Evolutionary conservation across 2,888 invertebrate genomes (phyloP).

Genomic region (Caenorhabditis wallacei): DNA sequence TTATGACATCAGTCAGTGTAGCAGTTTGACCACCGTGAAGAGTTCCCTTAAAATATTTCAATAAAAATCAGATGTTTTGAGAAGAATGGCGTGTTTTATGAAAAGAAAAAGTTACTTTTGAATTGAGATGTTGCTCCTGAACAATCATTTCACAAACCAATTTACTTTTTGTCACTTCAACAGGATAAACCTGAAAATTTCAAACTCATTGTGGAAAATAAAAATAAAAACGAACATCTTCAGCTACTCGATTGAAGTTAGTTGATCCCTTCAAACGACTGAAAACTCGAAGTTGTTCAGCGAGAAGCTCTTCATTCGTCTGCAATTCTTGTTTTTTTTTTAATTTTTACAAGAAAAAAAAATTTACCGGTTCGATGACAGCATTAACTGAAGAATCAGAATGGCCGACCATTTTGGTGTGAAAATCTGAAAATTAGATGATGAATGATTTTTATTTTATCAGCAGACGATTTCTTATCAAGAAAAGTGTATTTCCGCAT

Average conservation of each 20-base stretch:
- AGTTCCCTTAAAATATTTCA: constrained; percentile 76
- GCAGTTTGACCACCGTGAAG: constrained; percentile 81
- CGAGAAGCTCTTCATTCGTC: constrained; percentile 47
- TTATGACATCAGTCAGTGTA: constrained; percentile 79
- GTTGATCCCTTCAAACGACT: constrained; percentile 51
- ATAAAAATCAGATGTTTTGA: no score
- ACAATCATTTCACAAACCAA: constrained; percentile 77
- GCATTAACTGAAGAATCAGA: constrained; percentile 1
- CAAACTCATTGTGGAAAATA: background rate
- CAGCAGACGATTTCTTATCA: constrained; percentile 32
- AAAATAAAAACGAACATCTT: constrained; percentile 67
- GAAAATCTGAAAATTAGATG: constrained; percentile 26
- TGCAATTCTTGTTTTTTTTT: constrained; percentile 1
- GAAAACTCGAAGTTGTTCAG: constrained; percentile 50
- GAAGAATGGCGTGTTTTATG: background rate
- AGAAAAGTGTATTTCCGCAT: constrained; percentile 36
- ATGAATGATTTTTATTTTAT: constrained; percentile 18
- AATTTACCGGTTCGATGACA: constrained; percentile 31
- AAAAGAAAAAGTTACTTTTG: constrained; percentile 67
- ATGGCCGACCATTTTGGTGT: constrained; percentile 41
- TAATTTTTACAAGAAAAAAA: background rate
- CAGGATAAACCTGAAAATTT: constrained; percentile 67
- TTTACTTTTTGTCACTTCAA: constrained; percentile 71
- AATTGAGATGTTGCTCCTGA: constrained; percentile 79
- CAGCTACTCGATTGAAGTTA: constrained; percentile 80